phyloP scores from a whole-genome alignment of 1,140 invertebrate species.

The Lethrus apterus region DNA sequence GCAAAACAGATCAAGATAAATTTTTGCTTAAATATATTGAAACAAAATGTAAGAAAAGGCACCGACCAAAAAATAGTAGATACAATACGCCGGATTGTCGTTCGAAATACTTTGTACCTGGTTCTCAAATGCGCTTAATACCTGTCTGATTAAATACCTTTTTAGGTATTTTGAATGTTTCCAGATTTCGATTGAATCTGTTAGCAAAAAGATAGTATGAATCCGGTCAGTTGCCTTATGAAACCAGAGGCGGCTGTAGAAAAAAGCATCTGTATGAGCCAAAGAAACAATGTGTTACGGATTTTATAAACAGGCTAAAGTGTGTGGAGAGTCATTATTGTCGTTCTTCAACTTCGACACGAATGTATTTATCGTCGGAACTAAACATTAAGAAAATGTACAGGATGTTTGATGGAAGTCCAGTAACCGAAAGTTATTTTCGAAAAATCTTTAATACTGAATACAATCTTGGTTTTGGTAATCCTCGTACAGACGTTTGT shows the following conservation, averaged over 20 bases:
- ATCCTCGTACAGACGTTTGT: not conserved
- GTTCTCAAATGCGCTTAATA: not conserved
- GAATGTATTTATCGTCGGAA: not conserved
- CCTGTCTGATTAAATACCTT: not conserved
- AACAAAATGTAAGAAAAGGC: not conserved
- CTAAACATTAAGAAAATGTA: not conserved
- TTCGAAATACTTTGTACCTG: not conserved
- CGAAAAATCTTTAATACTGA: slow-evolving; percentile 1
- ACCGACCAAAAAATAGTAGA: not conserved
- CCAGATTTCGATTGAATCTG: not conserved
- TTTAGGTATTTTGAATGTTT: not conserved
- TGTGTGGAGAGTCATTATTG: not conserved
- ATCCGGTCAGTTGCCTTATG: not conserved
- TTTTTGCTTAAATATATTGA: not conserved
- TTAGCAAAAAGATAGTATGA: not conserved
- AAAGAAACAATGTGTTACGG: not conserved
- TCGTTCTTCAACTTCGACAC: not conserved
- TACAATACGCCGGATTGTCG: not conserved
- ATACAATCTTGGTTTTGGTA: not conserved
- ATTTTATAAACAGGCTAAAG: not conserved
- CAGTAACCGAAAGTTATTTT: not conserved
- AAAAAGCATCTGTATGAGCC: not conserved
- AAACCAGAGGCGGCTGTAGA: not conserved
- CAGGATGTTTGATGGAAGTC: not conserved
- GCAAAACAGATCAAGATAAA: not conserved